Percentiles rank a stretch among this genome's conserved stretches.
phyloP scores from a whole-genome alignment of 2,797 vertebrate species.

The Spinus pinus region DNA sequence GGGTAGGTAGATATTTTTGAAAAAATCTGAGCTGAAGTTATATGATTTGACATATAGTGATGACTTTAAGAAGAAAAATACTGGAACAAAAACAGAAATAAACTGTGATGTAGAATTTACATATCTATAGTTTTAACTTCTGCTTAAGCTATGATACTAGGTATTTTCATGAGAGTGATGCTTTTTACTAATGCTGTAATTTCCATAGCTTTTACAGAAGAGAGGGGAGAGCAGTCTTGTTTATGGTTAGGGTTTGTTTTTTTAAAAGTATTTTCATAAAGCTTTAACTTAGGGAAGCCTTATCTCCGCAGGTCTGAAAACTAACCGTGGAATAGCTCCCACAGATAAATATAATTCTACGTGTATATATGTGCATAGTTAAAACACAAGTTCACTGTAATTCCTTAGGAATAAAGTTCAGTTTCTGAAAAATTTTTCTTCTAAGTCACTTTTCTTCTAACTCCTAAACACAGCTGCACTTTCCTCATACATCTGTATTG shows the following conservation, averaged over 20 bases:
- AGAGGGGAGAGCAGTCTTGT: fast-evolving
- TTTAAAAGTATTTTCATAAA: not conserved
- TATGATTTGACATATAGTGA: not conserved
- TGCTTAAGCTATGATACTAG: not conserved
- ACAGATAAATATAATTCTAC: not conserved
- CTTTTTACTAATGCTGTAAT: not conserved
- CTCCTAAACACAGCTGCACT: not conserved
- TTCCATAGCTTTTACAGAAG: fast-evolving
- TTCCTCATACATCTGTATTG: not conserved
- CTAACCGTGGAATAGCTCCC: not conserved
- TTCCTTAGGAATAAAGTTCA: not conserved
- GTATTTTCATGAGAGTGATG: not conserved
- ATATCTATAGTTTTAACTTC: not conserved
- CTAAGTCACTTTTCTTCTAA: not conserved
- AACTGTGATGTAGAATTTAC: not conserved
- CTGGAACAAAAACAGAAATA: not conserved
- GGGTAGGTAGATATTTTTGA: fast-evolving
- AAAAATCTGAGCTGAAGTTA: not conserved
- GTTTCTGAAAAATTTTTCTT: not conserved
- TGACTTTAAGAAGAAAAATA: not conserved
- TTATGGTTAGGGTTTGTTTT: fast-evolving
- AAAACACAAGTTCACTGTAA: not conserved
- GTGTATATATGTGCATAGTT: fast-evolving
- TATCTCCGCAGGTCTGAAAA: not conserved
- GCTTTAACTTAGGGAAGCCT: not conserved